Conservation (phyloP, 1,140 invertebrate genomes). For the Drosophila truncata region DNA sequence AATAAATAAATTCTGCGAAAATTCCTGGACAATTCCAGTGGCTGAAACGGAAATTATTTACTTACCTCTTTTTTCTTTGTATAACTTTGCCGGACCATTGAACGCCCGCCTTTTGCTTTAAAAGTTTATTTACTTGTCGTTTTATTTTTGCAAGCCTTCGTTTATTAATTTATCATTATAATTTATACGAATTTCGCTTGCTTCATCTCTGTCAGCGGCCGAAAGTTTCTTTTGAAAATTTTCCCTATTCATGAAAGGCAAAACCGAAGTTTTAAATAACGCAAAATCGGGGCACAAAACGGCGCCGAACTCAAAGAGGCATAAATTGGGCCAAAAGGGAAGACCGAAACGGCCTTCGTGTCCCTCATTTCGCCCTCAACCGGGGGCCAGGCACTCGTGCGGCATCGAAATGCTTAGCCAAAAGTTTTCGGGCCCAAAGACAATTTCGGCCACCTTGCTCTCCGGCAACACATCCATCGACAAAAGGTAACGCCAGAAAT, state of each 20-base stretch:
- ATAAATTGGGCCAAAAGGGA: conserved; percentile 34
- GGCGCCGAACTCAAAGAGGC: conserved; percentile 27
- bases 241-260: conserved; percentile 5
- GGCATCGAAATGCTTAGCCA: conserved; percentile 43
- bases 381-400: conserved; percentile 54
- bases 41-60: not conserved
- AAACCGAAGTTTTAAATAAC: conserved; percentile 41
- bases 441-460: conserved; percentile 14
- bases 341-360: conserved; percentile 51
- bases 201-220: conserved; percentile 21
- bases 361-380: conserved; percentile 34
- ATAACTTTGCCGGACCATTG: not conserved
- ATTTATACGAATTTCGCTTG: conserved; percentile 28
- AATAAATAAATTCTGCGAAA: conserved; percentile 37
- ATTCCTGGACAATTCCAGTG: conserved; percentile 30
- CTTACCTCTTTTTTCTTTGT: not conserved
- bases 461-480: conserved; percentile 1
- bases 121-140: conserved; percentile 13
- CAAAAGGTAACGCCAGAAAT: conserved; percentile 31
- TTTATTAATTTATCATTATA: conserved; percentile 45
- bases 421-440: conserved; percentile 44
- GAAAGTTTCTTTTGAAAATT: conserved; percentile 19
- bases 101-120: conserved; percentile 1
- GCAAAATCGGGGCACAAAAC: conserved; percentile 20
- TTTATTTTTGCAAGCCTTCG: not conserved